These are phyloP conservation scores for Hestina assimilis DNA, from an alignment of 1,140 invertebrate genomes.

Conservation along the genomic window DNA sequence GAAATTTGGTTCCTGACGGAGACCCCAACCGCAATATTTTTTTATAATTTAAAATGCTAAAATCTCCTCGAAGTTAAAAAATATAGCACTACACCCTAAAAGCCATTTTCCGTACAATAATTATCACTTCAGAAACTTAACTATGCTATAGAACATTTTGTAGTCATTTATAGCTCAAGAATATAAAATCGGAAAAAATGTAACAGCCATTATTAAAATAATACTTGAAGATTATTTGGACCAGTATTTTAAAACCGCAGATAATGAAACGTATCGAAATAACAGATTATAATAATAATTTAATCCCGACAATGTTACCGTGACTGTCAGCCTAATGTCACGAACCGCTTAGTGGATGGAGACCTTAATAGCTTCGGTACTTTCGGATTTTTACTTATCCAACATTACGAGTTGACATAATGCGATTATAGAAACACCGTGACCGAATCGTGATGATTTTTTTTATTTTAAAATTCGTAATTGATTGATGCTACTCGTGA, in stretches of 20 bases:
- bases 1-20: no score
- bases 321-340: slow-evolving; percentile 52
- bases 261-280: slow-evolving; percentile 43
- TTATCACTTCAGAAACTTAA: no score
- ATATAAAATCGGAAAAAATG: no score
- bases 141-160: no score
- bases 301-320: slow-evolving; percentile 47
- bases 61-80: no score
- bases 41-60: no score
- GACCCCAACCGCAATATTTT: no score
- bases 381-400: background rate
- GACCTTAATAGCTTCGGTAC: background rate
- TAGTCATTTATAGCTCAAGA: no score
- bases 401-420: slow-evolving; percentile 5
- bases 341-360: slow-evolving; percentile 2
- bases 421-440: slow-evolving; percentile 6
- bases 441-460: background rate
- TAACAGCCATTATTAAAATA: background rate
- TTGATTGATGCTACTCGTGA: no score
- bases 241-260: background rate
- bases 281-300: slow-evolving; percentile 52
- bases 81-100: no score
- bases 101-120: no score
- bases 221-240: background rate
- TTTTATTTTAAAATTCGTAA: background rate